Conservation (phyloP, 1,140 invertebrate genomes). For the Metaphire vulgaris region DNA sequence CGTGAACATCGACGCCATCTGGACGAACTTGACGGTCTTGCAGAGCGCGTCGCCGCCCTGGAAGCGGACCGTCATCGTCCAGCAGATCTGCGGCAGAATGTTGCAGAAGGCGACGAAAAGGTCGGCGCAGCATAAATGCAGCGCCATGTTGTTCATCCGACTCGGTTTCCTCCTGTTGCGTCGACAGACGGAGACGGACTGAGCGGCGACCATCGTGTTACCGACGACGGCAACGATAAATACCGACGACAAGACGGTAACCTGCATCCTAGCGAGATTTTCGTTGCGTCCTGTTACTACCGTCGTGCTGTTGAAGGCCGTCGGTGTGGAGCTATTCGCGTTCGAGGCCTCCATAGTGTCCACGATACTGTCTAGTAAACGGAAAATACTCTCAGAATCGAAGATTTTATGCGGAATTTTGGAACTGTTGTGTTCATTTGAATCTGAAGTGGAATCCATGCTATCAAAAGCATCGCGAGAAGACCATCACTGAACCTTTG, state of each 20-base stretch:
- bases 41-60: constrained; percentile 61
- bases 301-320: too few relatives aligned
- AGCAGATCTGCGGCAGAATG: constrained; percentile 65
- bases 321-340: too few relatives aligned
- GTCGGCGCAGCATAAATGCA: constrained; percentile 66
- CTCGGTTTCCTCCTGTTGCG: constrained; percentile 52
- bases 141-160: constrained; percentile 59
- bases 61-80: constrained; percentile 64
- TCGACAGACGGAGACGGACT: too few relatives aligned
- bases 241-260: neutral
- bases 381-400: too few relatives aligned
- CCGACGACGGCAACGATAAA: constrained; percentile 1
- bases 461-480: too few relatives aligned
- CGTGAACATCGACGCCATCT: constrained; percentile 77
- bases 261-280: constrained; percentile 1
- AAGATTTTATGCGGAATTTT: too few relatives aligned
- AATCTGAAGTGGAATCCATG: too few relatives aligned
- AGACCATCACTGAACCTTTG: too few relatives aligned
- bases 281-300: too few relatives aligned
- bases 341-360: too few relatives aligned
- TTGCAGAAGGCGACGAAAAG: constrained; percentile 65
- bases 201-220: neutral
- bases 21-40: constrained; percentile 60
- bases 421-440: too few relatives aligned
- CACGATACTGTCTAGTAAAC: too few relatives aligned